Conservation (phyloP, 2,113 vertebrate genomes). For the Cichladusa arquata region DNA sequence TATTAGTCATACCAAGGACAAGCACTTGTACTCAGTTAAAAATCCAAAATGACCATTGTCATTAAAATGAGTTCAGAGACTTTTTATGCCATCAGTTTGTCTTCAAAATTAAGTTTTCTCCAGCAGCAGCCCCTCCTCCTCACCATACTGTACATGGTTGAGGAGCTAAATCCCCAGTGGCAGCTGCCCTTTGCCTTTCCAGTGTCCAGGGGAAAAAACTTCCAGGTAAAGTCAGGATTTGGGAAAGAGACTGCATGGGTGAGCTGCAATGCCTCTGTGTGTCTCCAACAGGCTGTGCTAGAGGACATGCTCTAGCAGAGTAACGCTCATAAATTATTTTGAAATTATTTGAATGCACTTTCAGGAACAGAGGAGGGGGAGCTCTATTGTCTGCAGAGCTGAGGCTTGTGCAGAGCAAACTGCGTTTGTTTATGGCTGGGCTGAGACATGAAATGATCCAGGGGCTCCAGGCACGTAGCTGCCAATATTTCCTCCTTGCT, state of each 20-base stretch:
- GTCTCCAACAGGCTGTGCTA: constrained; percentile 57
- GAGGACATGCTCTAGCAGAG: not conserved
- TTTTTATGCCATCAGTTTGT: not conserved
- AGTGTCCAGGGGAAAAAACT: not conserved
- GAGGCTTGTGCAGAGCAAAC: not conserved
- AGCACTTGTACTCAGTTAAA: not conserved
- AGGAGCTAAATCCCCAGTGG: not conserved
- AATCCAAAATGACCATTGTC: not conserved
- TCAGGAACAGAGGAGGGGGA: not conserved
- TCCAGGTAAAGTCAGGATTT: not conserved
- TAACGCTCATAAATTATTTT: not conserved
- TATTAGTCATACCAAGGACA: rapidly evolving
- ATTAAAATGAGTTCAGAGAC: not conserved
- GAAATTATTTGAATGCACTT: constrained; percentile 29
- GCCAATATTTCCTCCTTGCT: not conserved
- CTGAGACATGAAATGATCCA: not conserved
- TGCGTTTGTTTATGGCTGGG: not conserved
- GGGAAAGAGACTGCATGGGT: rapidly evolving
- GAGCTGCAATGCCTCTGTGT: not conserved
- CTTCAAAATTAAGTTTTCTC: not conserved
- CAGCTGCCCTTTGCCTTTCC: not conserved
- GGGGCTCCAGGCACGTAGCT: not conserved
- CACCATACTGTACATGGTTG: rapidly evolving
- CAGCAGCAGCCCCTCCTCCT: not conserved
- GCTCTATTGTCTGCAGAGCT: not conserved